Evolutionary conservation across 2,797 vertebrate genomes (phyloP).

Genomic region (Vultur gryphus): DNA sequence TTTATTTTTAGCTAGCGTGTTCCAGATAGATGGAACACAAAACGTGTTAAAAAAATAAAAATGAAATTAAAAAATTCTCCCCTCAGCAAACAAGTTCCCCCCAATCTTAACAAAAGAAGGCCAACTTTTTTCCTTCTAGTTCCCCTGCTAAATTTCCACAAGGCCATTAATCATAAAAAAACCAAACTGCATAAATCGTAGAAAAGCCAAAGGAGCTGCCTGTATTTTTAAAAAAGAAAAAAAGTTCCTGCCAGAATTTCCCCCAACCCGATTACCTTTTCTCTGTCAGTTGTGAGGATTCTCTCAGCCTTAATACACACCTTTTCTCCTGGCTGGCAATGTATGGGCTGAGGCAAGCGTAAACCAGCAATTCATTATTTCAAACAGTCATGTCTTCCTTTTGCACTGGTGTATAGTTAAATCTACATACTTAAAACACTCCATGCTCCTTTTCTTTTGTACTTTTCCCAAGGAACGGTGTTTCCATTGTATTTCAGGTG

Average conservation of each 20-base stretch:
- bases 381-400: neutral
- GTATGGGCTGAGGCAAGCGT: neutral
- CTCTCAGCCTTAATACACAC: neutral
- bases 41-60: neutral
- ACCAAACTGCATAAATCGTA: neutral
- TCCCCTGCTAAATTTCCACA: neutral
- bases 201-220: neutral
- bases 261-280: neutral
- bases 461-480: neutral
- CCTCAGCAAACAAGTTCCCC: neutral
- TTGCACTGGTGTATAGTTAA: neutral
- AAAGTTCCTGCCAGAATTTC: neutral
- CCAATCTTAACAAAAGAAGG: neutral
- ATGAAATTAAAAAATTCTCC: neutral
- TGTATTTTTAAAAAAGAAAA: neutral
- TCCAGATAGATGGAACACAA: slow-evolving; percentile 9
- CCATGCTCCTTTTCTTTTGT: neutral
- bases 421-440: neutral
- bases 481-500: neutral
- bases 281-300: neutral
- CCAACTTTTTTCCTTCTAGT: neutral
- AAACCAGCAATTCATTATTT: neutral
- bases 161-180: neutral
- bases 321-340: neutral
- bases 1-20: neutral